A percentile compares a stretch with the other conserved stretches of the same genome.
Conservation (phyloP, 2,888 invertebrate genomes). For the Pseudoips prasinana region DNA sequence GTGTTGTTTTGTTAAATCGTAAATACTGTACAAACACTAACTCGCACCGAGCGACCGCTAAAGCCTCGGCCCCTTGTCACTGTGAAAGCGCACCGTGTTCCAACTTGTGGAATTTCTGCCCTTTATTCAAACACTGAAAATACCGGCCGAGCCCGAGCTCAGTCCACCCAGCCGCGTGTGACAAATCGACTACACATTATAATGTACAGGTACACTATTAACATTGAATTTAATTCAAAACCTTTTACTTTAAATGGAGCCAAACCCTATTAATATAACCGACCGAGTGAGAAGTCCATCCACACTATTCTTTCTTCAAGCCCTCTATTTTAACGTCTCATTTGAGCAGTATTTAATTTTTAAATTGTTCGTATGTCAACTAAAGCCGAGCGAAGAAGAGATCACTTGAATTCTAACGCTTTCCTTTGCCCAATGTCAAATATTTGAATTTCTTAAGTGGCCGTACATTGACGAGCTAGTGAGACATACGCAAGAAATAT, state of each 20-base stretch:
- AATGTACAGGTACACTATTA: conserved; percentile 22
- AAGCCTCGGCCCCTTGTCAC: conserved; percentile 47
- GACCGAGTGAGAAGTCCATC: conserved; percentile 30
- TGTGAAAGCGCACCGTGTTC: conserved; percentile 56
- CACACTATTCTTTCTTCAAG: conserved; percentile 49
- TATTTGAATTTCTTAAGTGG: conserved; percentile 81
- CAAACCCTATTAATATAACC: conserved; percentile 25
- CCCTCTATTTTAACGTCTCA: conserved; percentile 68
- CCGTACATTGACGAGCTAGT: conserved; percentile 74
- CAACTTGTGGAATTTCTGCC: conserved; percentile 62
- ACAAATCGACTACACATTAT: conserved; percentile 35
- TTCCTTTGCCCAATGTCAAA: conserved; percentile 78
- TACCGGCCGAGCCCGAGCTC: conserved; percentile 15
- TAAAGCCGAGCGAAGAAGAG: conserved; percentile 65
- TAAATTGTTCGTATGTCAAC: conserved; percentile 78
- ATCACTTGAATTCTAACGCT: conserved; percentile 83
- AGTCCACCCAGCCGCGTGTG: conserved; percentile 19
- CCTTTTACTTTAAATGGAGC: conserved; percentile 11
- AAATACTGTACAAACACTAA: conserved; percentile 77
- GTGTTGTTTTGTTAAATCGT: conserved; percentile 82
- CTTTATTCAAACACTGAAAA: conserved; percentile 55
- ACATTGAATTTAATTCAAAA: conserved; percentile 22
- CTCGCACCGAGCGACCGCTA: conserved; percentile 47
- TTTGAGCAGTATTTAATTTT: conserved; percentile 76
- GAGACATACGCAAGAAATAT: conserved; percentile 67